A percentile compares a stretch with the other conserved stretches of the same genome.
Evolutionary conservation across 2,797 vertebrate genomes (phyloP).

Genomic region (Urosaurus nigricauda): DNA sequence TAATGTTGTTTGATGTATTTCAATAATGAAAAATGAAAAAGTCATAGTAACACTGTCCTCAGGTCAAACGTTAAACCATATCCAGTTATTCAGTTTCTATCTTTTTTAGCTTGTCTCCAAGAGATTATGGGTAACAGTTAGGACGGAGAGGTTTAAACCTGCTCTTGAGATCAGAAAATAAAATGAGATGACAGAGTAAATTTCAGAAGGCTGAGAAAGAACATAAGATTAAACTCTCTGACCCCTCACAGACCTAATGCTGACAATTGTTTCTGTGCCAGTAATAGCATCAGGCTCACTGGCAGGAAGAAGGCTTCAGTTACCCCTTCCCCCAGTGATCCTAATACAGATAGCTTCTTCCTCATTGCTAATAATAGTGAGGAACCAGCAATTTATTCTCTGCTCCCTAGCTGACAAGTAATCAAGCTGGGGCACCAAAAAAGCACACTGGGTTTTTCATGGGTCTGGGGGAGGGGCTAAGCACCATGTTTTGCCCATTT

Average conservation of each 20-base stretch:
- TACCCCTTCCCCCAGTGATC: not conserved
- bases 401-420: not conserved
- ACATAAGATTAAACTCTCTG: not conserved
- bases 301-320: not conserved
- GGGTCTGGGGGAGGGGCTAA: not conserved
- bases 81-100: no score
- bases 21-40: no score
- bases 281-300: not conserved
- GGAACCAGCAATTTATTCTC: not conserved
- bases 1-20: no score
- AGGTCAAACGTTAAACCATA: no score
- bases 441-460: not conserved
- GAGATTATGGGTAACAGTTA: no score
- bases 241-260: not conserved
- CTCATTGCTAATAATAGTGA: not conserved
- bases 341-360: not conserved
- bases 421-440: not conserved
- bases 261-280: no score
- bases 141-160: no score
- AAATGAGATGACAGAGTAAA: not conserved
- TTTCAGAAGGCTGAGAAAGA: not conserved
- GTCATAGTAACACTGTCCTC: no score
- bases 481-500: not conserved
- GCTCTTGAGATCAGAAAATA: not conserved
- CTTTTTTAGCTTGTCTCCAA: no score